Conservation (phyloP, 2,888 invertebrate species). For the Metalampra italica region DNA sequence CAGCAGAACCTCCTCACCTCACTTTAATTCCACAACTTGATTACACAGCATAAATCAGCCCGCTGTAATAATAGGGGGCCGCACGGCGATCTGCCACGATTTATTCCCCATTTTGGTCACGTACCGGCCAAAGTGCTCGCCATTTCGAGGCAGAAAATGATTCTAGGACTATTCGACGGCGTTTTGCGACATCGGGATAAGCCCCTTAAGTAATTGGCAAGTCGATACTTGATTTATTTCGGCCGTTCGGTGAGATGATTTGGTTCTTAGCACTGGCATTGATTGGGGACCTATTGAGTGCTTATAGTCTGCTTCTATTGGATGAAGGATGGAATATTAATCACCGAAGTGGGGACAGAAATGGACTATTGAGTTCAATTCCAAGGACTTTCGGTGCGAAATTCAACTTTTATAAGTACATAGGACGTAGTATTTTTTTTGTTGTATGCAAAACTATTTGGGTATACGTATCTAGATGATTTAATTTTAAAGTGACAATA, state of each 20-base stretch:
- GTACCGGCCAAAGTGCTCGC: slow-evolving; percentile 18
- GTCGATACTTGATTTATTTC: slow-evolving; percentile 16
- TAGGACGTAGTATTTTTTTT: too few relatives aligned
- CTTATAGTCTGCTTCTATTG: neutral
- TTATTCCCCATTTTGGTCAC: slow-evolving; percentile 27
- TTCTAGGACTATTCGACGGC: slow-evolving; percentile 4
- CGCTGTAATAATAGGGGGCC: slow-evolving; percentile 18
- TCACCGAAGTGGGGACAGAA: neutral
- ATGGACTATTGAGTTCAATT: too few relatives aligned
- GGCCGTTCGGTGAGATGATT: slow-evolving; percentile 11
- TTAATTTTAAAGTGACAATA: too few relatives aligned
- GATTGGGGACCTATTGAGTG: slow-evolving; percentile 4
- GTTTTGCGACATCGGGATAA: slow-evolving; percentile 11
- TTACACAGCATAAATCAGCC: slow-evolving; percentile 22
- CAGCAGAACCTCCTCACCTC: slow-evolving; percentile 4
- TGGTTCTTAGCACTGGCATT: slow-evolving; percentile 1
- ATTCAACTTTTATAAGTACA: too few relatives aligned
- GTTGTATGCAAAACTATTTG: too few relatives aligned
- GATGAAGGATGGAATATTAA: neutral
- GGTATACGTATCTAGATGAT: too few relatives aligned
- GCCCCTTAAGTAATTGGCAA: slow-evolving; percentile 17
- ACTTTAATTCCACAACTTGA: slow-evolving; percentile 18
- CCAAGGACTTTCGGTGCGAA: too few relatives aligned
- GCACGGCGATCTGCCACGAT: slow-evolving; percentile 17
- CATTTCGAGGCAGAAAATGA: slow-evolving; percentile 12